phyloP scores from a whole-genome alignment of 2,888 invertebrate genomes.

The Morinoia aosen region DNA sequence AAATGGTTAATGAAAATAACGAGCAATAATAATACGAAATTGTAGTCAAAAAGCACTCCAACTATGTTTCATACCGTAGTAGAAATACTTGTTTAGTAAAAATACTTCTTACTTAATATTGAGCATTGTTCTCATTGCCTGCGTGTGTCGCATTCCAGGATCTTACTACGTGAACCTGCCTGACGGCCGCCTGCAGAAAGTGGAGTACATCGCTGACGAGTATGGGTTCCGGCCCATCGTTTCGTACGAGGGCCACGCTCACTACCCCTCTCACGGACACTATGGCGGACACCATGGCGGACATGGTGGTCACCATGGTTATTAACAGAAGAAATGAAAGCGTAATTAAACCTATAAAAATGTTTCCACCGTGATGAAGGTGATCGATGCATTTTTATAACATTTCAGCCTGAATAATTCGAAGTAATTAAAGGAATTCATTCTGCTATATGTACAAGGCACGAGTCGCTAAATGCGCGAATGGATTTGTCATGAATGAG shows the following conservation, averaged over 20 bases:
- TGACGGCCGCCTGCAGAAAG: conserved; percentile 42
- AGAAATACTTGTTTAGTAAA: no score
- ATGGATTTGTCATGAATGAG: neutral
- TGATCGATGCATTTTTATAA: neutral
- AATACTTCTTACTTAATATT: no score
- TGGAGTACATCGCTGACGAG: conserved; percentile 48
- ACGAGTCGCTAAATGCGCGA: neutral
- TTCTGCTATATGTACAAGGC: no score
- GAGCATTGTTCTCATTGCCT: no score
- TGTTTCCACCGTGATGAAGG: neutral
- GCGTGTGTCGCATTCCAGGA: neutral
- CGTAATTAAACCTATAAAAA: neutral
- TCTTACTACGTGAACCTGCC: conserved; percentile 45
- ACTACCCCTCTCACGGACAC: conserved; percentile 43
- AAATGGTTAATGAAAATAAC: neutral
- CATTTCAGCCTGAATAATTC: neutral
- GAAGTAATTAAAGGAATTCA: neutral
- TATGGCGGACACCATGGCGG: conserved; percentile 29
- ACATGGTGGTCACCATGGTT: neutral
- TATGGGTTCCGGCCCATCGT: conserved; percentile 31
- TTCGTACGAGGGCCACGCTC: conserved; percentile 47
- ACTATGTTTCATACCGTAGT: no score
- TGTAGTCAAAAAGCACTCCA: no score
- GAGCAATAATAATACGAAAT: neutral
- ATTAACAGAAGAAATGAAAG: neutral